Percentiles rank a stretch among this genome's conserved stretches.
phyloP scores from a whole-genome alignment of 53 echinoderm and acorn worm species.

The Glandiceps talaboti region DNA sequence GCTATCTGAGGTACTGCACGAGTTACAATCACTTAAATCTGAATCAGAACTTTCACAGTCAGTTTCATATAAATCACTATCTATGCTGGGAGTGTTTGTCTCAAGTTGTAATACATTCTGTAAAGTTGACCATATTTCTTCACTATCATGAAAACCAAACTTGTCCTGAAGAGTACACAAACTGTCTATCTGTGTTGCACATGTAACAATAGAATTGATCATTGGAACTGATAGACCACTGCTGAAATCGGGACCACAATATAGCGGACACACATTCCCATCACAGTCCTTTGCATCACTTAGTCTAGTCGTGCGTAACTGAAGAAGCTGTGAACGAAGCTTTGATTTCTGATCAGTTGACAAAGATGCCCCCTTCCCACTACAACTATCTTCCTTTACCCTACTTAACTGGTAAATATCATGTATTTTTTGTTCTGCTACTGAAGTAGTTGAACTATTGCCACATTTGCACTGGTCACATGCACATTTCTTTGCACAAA shows the following conservation, averaged over 20 bases:
- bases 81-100: too few species aligned
- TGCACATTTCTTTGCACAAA: not conserved
- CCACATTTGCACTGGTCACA: not conserved
- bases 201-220: not conserved
- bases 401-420: not conserved
- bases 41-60: not conserved
- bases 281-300: not conserved
- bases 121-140: not conserved
- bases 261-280: not conserved
- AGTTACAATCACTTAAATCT: not conserved
- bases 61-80: not conserved
- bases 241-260: not conserved
- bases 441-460: not conserved
- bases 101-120: not conserved
- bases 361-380: not conserved
- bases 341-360: not conserved
- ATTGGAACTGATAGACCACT: not conserved
- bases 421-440: not conserved
- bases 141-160: not conserved
- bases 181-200: not conserved
- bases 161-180: not conserved
- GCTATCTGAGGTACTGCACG: not conserved
- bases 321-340: not conserved
- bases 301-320: not conserved
- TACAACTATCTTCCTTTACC: not conserved